A percentile compares a stretch with the other conserved stretches of the same genome.
Conservation (phyloP, 2,113 vertebrate species). For the Myiozetetes cayanensis region DNA sequence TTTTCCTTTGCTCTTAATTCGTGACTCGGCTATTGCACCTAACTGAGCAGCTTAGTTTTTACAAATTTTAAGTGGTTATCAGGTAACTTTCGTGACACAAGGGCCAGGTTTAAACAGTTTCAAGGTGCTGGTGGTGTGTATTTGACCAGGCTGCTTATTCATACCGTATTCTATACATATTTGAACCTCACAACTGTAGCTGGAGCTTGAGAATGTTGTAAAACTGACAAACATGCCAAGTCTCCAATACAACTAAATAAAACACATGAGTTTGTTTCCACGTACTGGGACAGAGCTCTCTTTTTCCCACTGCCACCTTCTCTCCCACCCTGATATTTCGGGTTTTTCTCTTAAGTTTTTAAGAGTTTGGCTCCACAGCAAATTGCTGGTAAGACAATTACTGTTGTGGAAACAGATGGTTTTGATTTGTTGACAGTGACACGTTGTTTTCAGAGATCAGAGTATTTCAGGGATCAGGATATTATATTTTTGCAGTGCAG, state of each 20-base stretch:
- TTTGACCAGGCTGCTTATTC: background rate
- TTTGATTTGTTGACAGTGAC: conserved; percentile 37
- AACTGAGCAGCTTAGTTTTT: background rate
- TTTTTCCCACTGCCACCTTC: background rate
- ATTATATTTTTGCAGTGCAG: background rate
- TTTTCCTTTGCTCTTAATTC: background rate
- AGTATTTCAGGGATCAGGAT: background rate
- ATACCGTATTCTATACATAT: background rate
- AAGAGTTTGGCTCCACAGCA: background rate
- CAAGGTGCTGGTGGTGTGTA: background rate
- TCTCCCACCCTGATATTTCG: background rate
- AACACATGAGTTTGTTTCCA: background rate
- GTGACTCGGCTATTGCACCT: background rate
- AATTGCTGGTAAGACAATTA: conserved; percentile 33
- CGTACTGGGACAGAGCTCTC: background rate
- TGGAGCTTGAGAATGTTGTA: background rate
- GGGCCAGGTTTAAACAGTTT: background rate
- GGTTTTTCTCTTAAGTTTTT: background rate
- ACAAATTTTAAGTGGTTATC: background rate
- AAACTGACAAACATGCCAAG: background rate
- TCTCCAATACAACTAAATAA: background rate
- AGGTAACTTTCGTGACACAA: background rate
- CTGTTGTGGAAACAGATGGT: conserved; percentile 46
- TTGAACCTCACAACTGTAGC: background rate
- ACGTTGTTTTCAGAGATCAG: background rate